A percentile compares a stretch with the other conserved stretches of the same genome.
Conservation (phyloP, 2,888 invertebrate species). For the Phrixothrix hirtus region DNA sequence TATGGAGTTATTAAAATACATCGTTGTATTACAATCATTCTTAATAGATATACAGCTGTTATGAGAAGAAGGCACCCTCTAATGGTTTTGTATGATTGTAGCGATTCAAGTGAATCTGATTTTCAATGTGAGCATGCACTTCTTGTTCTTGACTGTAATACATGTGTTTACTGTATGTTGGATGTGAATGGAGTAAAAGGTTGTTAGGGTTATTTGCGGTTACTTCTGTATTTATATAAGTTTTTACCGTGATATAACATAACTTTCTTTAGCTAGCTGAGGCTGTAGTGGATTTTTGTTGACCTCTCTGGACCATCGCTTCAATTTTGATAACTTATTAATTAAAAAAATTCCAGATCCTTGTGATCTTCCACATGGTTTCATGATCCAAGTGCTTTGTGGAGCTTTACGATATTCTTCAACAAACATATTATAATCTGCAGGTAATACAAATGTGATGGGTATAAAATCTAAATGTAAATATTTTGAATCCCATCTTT, state of each 20-base stretch:
- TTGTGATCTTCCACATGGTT: conserved; percentile 93
- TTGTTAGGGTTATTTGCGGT: no score
- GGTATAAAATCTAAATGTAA: conserved; percentile 90
- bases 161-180: no score
- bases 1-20: no score
- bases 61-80: no score
- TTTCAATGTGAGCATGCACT: no score
- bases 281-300: conserved; percentile 80
- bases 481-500: conserved; percentile 78
- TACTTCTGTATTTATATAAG: no score
- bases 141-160: no score
- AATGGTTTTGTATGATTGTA: no score
- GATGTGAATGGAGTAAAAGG: no score
- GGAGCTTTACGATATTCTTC: conserved; percentile 94
- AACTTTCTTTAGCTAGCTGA: conserved; percentile 84
- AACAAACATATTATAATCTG: conserved; percentile 96
- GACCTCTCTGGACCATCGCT: conserved; percentile 86
- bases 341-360: conserved; percentile 95
- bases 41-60: no score
- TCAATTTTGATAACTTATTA: conserved; percentile 91
- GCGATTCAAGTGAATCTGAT: no score
- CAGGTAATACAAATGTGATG: conserved; percentile 89
- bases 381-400: conserved; percentile 97
- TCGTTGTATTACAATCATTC: no score
- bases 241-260: conserved; percentile 85